Percentiles rank a stretch among this genome's conserved stretches.
Conservation (phyloP, 2,888 invertebrate genomes). For the Hirtodrosophila histrioides region DNA sequence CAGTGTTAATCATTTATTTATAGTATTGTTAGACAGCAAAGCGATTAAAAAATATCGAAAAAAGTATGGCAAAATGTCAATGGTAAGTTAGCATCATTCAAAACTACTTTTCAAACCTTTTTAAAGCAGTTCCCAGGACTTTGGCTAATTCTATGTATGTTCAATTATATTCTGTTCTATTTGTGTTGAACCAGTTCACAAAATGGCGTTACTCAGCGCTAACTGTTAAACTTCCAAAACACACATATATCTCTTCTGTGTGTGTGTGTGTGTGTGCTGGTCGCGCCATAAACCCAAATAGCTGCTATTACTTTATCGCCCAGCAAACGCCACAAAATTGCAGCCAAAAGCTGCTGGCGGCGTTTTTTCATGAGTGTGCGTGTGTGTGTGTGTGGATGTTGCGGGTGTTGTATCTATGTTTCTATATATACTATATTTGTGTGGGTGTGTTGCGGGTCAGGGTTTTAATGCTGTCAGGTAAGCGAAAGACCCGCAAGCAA, state of each 20-base stretch:
- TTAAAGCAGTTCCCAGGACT: too few species aligned
- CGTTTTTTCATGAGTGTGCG: slow-evolving; percentile 37
- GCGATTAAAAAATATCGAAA: too few species aligned
- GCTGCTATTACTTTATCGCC: slow-evolving; percentile 77
- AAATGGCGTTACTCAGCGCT: slow-evolving; percentile 10
- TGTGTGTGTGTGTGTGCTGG: slow-evolving; percentile 29
- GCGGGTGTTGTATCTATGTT: slow-evolving; percentile 7
- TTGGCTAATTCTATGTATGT: too few species aligned
- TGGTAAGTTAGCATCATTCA: too few species aligned
- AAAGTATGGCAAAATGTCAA: too few species aligned
- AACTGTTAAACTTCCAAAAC: slow-evolving; percentile 9
- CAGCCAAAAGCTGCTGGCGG: slow-evolving; percentile 76
- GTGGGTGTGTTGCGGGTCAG: slow-evolving; percentile 19
- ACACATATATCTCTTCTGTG: slow-evolving; percentile 7
- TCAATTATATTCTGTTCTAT: background rate
- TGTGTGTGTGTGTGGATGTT: slow-evolving; percentile 3
- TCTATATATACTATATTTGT: background rate
- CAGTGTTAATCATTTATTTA: too few species aligned
- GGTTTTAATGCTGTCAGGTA: slow-evolving; percentile 66
- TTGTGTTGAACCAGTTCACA: slow-evolving; percentile 13
- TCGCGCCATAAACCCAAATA: slow-evolving; percentile 72
- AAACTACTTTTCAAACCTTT: too few species aligned
- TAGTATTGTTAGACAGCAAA: too few species aligned
- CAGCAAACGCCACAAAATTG: slow-evolving; percentile 77
- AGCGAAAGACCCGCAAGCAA: slow-evolving; percentile 53